Conservation (phyloP, 1,140 invertebrate species). For the Choristoneura fumiferana region DNA sequence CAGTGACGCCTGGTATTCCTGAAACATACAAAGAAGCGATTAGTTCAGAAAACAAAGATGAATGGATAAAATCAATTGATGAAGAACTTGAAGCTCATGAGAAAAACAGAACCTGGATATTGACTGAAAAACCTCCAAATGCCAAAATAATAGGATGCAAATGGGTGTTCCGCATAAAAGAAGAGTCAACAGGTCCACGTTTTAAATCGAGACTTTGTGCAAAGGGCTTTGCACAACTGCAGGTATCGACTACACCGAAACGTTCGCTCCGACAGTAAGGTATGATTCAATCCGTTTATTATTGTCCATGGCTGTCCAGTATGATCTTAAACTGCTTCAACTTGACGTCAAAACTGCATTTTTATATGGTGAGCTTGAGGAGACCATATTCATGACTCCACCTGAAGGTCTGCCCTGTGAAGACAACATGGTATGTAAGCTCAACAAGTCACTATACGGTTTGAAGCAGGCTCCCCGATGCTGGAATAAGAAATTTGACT, state of each 20-base stretch:
- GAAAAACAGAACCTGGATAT: conserved; percentile 41
- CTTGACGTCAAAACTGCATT: conserved; percentile 43
- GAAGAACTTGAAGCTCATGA: conserved; percentile 40
- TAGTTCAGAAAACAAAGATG: conserved; percentile 22
- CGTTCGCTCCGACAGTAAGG: conserved; percentile 31
- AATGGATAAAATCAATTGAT: conserved; percentile 39
- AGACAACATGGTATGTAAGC: too few relatives aligned
- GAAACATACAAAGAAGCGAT: conserved; percentile 29
- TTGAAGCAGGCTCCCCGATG: too few relatives aligned
- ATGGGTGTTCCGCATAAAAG: conserved; percentile 59
- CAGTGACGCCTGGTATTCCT: conserved; percentile 13
- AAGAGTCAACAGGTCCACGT: conserved; percentile 30
- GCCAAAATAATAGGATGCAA: conserved; percentile 48
- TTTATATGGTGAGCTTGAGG: conserved; percentile 35
- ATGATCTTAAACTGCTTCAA: conserved; percentile 36
- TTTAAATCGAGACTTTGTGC: conserved; percentile 34
- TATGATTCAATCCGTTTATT: conserved; percentile 44
- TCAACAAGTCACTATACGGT: too few relatives aligned
- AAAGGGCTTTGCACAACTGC: conserved; percentile 37
- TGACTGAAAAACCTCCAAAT: conserved; percentile 36
- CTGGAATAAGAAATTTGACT: too few relatives aligned
- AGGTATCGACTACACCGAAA: conserved; percentile 47
- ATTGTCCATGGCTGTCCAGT: conserved; percentile 29
- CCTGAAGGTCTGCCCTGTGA: conserved; percentile 31
- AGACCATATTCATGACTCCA: conserved; percentile 35